These are phyloP conservation scores for Eupithecia centaureata DNA, from an alignment of 2,888 invertebrate genomes.

Conservation along the genomic window DNA sequence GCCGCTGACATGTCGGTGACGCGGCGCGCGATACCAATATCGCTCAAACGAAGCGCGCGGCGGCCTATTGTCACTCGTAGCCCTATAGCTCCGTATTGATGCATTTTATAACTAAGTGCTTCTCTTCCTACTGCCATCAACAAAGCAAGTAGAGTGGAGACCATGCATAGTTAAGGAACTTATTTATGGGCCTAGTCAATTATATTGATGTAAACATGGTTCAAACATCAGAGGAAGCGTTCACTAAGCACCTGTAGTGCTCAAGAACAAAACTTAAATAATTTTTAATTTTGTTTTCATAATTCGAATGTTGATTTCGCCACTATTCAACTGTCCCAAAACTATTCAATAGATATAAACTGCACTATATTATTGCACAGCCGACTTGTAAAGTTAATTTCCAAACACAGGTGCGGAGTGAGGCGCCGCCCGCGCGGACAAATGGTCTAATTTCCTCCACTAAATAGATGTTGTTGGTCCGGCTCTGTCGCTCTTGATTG, in stretches of 20 bases:
- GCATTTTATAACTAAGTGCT: neutral
- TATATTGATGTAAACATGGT: too few relatives aligned
- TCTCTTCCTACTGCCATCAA: neutral
- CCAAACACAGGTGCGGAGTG: neutral
- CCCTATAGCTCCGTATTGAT: neutral
- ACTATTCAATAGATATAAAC: too few relatives aligned
- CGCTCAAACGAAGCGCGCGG: conserved; percentile 14
- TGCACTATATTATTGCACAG: neutral
- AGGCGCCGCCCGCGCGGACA: conserved; percentile 22
- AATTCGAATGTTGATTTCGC: too few relatives aligned
- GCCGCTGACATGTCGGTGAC: neutral
- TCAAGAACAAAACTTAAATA: too few relatives aligned
- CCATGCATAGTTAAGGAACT: neutral
- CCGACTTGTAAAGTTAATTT: conserved; percentile 10
- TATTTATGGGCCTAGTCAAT: neutral
- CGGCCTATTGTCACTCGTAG: neutral
- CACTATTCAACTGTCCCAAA: too few relatives aligned
- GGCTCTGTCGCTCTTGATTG: conserved; percentile 34
- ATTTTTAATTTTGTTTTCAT: too few relatives aligned
- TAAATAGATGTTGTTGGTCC: conserved; percentile 38
- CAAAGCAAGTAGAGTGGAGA: neutral
- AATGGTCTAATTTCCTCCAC: conserved; percentile 40
- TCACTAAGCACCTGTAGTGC: neutral
- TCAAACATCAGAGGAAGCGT: too few relatives aligned
- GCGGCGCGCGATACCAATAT: conserved; percentile 15